Evolutionary conservation across 2,113 vertebrate species (phyloP), one percentile per base, ranked within the genome.

Genomic region (Nothobranchius kuhntae): DNA sequence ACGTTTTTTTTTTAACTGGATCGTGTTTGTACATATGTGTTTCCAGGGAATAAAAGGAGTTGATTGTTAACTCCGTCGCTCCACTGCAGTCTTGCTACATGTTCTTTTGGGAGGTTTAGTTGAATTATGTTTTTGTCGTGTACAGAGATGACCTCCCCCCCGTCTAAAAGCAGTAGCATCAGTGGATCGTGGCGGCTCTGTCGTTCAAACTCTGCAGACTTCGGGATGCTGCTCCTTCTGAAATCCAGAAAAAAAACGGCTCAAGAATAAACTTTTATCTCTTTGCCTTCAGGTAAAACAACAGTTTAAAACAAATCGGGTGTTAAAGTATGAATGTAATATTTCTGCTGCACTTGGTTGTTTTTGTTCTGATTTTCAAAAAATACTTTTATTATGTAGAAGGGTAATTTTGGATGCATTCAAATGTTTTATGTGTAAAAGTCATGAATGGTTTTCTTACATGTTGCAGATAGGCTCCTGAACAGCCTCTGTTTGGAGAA

Each of bases 41-140:
- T 82, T 88, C 83, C 76, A 78, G 81, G 89, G 81, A 92, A 91
- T 91, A 78, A 89, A 93, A 87, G 61, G 57, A 76, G 56, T 63
- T 38, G n/a, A 69, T 61, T 85, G 62, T 69, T 81, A 46, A 63
- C 35, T 64, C 76, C 48, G 59, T 63, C 60, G 58, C 68, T 11
- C 40, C 15, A 13, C 47, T 8, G 64, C 46, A 12, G 44, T 3
- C 52, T 26, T 17, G 24, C 2, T 61, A 53, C 65, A 14, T 71
- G 36, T 75, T 62, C 54, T 11, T 38, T 9, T 9, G 12, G 12
- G 36, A 13, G 6, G 30, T 3, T 30, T 46, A 61, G 53, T 14
- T 36, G 45, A 60, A 74, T 61, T 40, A 48, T 17, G 52, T 51
- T 0, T 42, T 62, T 56, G 63, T 53, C 36, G n/a, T 51, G 53